Conservation (phyloP, 2,113 vertebrate genomes). For the Peromyscus maniculatus region DNA sequence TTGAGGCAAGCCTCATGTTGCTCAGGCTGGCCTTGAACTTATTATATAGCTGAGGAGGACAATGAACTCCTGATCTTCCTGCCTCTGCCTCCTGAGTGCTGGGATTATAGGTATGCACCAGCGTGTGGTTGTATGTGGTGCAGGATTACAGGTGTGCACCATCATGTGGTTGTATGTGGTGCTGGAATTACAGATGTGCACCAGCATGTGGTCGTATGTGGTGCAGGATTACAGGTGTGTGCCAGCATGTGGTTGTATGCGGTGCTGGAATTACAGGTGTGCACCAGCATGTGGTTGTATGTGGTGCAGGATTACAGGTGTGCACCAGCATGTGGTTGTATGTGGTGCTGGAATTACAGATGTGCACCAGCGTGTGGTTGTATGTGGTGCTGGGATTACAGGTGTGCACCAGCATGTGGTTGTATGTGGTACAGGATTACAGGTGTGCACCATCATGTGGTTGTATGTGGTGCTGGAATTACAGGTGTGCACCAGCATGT, state of each 20-base stretch:
- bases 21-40: background rate
- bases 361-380: fast-evolving
- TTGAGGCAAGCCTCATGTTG: background rate
- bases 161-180: background rate
- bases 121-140: background rate
- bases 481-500: too few species aligned
- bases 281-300: background rate
- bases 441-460: fast-evolving
- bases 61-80: background rate
- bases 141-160: too few species aligned
- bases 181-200: background rate
- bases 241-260: fast-evolving
- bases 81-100: background rate
- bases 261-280: background rate
- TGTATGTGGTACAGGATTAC: background rate
- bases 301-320: background rate
- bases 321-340: background rate
- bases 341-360: background rate
- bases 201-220: background rate
- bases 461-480: background rate
- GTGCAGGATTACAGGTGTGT: too few species aligned
- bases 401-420: too few species aligned
- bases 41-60: background rate
- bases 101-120: background rate
- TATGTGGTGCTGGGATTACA: background rate